These are phyloP conservation scores for Melinaea marsaeus DNA, from an alignment of 2,888 invertebrate species.

Conservation along the genomic window DNA sequence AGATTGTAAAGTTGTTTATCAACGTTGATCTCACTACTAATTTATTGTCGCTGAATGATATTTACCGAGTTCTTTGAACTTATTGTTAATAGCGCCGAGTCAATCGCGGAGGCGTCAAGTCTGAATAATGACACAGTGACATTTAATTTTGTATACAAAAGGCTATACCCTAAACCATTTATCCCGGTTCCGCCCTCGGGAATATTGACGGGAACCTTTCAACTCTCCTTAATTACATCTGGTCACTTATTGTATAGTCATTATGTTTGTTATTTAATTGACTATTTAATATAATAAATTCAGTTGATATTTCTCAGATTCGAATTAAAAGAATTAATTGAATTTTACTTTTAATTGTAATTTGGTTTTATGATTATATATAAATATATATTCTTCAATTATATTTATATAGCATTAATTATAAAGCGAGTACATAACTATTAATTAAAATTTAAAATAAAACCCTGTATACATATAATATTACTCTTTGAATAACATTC, in stretches of 20 bases:
- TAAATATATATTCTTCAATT: too few relatives aligned
- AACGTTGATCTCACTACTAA: too few relatives aligned
- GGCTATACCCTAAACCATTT: constrained; percentile 71
- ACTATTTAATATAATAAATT: background rate
- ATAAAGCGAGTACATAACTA: too few relatives aligned
- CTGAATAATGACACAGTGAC: constrained; percentile 75
- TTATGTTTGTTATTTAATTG: constrained; percentile 12
- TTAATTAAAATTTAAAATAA: too few relatives aligned
- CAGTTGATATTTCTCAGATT: background rate
- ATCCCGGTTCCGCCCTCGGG: constrained; percentile 27
- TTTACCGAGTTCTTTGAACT: background rate
- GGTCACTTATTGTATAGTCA: constrained; percentile 21
- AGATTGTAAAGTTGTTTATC: too few relatives aligned
- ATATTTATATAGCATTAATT: too few relatives aligned
- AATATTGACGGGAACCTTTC: constrained; percentile 30
- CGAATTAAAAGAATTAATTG: too few relatives aligned
- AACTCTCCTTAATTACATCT: constrained; percentile 29
- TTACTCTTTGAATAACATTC: too few relatives aligned
- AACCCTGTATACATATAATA: too few relatives aligned
- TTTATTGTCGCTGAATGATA: background rate
- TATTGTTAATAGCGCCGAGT: constrained; percentile 17
- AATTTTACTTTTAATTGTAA: too few relatives aligned
- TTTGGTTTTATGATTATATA: too few relatives aligned
- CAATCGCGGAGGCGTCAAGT: constrained; percentile 64
- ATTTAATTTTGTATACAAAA: constrained; percentile 76